A percentile compares a stretch with the other conserved stretches of the same genome.
phyloP scores from a whole-genome alignment of 2,113 vertebrate genomes.

The Parotia lawesii region DNA sequence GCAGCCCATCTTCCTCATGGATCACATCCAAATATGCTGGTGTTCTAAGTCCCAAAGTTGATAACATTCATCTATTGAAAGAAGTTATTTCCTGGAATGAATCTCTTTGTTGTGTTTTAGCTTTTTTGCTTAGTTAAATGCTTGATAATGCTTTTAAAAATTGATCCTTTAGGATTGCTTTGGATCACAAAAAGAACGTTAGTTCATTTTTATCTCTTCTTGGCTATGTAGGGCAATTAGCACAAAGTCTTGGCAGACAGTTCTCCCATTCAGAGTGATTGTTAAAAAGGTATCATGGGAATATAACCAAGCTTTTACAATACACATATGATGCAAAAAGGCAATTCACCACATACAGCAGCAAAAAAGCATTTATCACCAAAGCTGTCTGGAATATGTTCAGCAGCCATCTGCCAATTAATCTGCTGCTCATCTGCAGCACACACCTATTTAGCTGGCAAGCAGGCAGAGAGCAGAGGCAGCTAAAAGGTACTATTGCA shows the following conservation, averaged over 20 bases:
- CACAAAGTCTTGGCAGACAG: constrained; percentile 4
- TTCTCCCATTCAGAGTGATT: neutral
- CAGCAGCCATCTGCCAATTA: neutral
- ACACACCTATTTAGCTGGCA: neutral
- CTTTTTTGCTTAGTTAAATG: constrained; percentile 1
- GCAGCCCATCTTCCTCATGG: neutral
- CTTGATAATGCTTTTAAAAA: constrained; percentile 37
- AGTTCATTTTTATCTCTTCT: constrained; percentile 12
- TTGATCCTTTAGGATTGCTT: constrained; percentile 22
- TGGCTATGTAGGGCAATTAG: constrained; percentile 27
- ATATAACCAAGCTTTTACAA: constrained; percentile 8
- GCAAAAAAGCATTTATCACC: constrained; percentile 9
- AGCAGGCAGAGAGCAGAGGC: neutral
- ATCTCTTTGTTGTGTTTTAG: neutral
- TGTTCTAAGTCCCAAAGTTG: neutral
- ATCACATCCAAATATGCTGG: neutral
- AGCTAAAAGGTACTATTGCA: neutral
- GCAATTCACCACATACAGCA: neutral
- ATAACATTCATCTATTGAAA: neutral
- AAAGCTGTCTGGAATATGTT: neutral
- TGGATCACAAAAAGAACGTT: constrained; percentile 6
- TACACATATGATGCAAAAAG: constrained; percentile 2
- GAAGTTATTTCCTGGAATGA: neutral
- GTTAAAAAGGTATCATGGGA: constrained; percentile 5
- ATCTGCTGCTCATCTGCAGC: neutral